Evolutionary conservation across 2,113 vertebrate species (phyloP).

Genomic region (Corythaeola cristata): DNA sequence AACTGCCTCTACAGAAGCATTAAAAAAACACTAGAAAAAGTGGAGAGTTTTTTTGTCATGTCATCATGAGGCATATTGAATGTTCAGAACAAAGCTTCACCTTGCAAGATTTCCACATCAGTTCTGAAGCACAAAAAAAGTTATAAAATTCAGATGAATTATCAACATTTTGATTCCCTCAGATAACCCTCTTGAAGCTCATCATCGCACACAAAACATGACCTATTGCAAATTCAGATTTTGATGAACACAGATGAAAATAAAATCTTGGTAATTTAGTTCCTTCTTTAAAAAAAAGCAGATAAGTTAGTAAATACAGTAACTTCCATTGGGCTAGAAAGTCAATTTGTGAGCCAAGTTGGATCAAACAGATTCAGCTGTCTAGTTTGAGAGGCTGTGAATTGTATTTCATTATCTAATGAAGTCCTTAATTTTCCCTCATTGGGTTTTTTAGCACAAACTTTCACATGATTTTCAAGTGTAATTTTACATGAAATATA

Average conservation of each 20-base stretch:
- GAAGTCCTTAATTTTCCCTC: background rate
- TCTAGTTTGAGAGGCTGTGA: background rate
- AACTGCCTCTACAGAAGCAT: background rate
- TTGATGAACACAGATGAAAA: background rate
- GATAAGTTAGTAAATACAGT: background rate
- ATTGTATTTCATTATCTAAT: background rate
- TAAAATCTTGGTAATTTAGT: background rate
- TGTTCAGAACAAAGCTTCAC: background rate
- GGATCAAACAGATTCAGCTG: background rate
- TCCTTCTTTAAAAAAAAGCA: background rate
- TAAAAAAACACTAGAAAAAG: background rate
- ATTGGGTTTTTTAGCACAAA: background rate
- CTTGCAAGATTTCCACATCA: background rate
- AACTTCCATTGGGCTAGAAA: background rate
- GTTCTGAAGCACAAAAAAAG: background rate
- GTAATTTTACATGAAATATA: background rate
- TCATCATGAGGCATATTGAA: background rate
- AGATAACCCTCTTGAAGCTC: background rate
- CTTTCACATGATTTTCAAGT: background rate
- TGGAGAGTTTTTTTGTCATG: accelerated
- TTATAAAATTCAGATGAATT: background rate
- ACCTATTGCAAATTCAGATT: background rate
- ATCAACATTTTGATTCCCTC: background rate
- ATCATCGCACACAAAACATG: background rate
- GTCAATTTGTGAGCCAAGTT: background rate